Base-by-base conservation (phyloP, 1,140 invertebrate genomes). In the Cephus cinctus region DNA sequence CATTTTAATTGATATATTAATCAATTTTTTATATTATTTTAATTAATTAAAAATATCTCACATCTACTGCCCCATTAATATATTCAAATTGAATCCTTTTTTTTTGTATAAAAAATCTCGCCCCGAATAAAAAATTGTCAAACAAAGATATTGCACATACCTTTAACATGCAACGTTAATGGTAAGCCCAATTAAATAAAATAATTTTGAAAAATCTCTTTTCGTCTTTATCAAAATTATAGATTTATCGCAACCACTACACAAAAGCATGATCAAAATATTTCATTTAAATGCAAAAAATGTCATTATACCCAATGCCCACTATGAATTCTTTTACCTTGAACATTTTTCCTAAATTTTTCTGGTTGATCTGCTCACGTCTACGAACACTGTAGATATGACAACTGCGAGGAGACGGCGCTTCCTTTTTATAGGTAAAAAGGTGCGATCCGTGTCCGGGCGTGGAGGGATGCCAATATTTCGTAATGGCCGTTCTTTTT, bases 291-390 rank as follows among this genome's bases (percentile, higher is more conserved):
- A n/a, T 27, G 25, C 6, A 27, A 8, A 8, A 27, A n/a, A 27
- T 6, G 25, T 27, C 6, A 27, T 8, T 27, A 8, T 8, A n/a
- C 6, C 25, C 6, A 8, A 8, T 27, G 25, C 6, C n/a, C 25
- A 27, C 25, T 27, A 8, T 27, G 25, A 27, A 44, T 41, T 21
- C 2, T n/a, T 27, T 32, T 57, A 54, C 49, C 48, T 54, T 54
- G 39, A 49, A 52, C 52, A 54, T 58, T 19, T 43, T 58, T 52
- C 34, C 2, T 41, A 21, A 4, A 42, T 42, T 47, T 23, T 39
- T n/a, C n/a, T n/a, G n/a, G n/a, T 49, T 8, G 41, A 9, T 38
- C 18, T 43, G 42, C 27, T 12, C 48, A 48, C 36, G 39, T 25
- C 34, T 32, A 50, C 32, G 31, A 38, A 52, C 50, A 27, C 39